Base-by-base conservation (phyloP, 2,888 invertebrate genomes). In the Lypha dubia region DNA sequence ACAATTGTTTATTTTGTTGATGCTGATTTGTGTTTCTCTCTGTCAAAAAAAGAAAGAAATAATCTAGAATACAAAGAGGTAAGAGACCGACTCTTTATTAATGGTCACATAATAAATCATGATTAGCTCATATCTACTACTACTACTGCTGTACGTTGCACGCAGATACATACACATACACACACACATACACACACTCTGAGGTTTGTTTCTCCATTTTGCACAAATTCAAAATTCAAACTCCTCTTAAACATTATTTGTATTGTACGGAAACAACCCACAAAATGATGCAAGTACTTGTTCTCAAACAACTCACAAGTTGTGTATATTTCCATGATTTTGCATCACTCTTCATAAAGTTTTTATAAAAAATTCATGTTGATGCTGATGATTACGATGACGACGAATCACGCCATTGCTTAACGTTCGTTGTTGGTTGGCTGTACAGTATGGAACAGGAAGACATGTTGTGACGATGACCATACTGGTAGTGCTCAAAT, bases 71-170 rank as follows among this genome's bases (percentile, higher is more conserved):
- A 53, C n/a, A 35, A 56, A 9, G 38, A 62, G 41, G 51, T 28
- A 41, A 8, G 41, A 32, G 44, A 65, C 38, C 44, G 6, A 56
- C 73, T 68, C 76, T 81, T 77, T 81, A 81, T 84, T 84, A 70
- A 74, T 81, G 77, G 76, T 77, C 84, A 68, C 77, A 81, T 84
- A 76, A 84, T 84, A 84, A 84, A 84, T 84, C 84, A 68, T 81
- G 80, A 81, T 84, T 77, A 84, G 80, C 67, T 32, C 65, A 49
- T 68, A 68, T 44, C 38, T 28, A 58, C 44, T n/a, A 15, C n/a
- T n/a, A n/a, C n/a, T n/a, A n/a, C n/a, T n/a, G n/a, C n/a, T n/a
- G n/a, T n/a, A n/a, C n/a, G n/a, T n/a, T n/a, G n/a, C n/a, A n/a
- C n/a, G n/a, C n/a, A n/a, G n/a, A 7, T 17, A 46, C 17, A 46